Conservation (phyloP, 2,888 invertebrate species). For the Ophion obscuratus region DNA sequence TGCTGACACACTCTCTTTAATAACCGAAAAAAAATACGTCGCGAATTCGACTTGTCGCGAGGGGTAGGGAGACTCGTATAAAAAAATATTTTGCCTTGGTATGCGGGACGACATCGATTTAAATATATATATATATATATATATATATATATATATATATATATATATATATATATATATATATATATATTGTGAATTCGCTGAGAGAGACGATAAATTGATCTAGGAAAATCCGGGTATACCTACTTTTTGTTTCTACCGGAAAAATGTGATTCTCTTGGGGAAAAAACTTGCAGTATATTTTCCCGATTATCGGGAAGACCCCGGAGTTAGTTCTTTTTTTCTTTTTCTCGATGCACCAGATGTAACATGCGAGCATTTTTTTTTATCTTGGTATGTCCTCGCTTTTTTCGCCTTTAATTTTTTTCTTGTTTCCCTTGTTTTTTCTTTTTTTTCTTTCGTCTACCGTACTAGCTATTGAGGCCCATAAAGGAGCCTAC, state of each 20-base stretch:
- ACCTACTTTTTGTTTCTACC: not conserved
- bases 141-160: not conserved
- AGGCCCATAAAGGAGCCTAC: constrained; percentile 42
- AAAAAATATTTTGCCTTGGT: not conserved
- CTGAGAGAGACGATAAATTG: constrained; percentile 2
- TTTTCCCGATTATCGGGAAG: not conserved
- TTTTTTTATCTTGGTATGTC: not conserved
- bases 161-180: not conserved
- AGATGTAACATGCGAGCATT: not conserved
- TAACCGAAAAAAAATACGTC: constrained; percentile 42
- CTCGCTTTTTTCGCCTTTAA: not conserved
- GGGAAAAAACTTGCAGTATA: not conserved
- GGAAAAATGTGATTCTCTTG: not conserved
- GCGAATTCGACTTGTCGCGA: not conserved
- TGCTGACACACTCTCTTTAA: constrained; percentile 62
- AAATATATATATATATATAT: not conserved
- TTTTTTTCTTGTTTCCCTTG: not conserved
- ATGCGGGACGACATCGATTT: not conserved
- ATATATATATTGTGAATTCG: not conserved
- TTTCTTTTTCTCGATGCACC: not conserved
- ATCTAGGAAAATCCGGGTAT: not conserved
- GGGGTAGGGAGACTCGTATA: not conserved
- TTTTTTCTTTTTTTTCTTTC: not conserved
- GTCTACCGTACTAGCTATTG: not conserved
- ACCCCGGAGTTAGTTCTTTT: not conserved